Conservation (phyloP, 2,113 vertebrate genomes). For the Lucifuga dentata region DNA sequence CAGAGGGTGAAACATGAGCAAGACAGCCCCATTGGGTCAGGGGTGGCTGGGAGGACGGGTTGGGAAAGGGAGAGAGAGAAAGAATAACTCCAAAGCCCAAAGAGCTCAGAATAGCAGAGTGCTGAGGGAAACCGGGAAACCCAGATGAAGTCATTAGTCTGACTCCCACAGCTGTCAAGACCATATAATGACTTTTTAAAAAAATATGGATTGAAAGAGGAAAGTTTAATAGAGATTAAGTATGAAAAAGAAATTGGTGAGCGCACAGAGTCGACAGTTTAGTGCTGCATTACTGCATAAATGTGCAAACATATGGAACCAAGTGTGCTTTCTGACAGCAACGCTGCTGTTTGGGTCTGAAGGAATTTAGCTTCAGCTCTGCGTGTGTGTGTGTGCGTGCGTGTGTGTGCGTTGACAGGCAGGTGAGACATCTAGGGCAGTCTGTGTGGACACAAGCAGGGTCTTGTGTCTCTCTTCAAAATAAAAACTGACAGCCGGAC, state of each 20-base stretch:
- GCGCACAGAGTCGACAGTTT: background rate
- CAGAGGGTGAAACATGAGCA: constrained; percentile 59
- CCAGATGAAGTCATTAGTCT: constrained; percentile 67
- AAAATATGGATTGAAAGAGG: constrained; percentile 14
- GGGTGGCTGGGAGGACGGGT: constrained; percentile 20
- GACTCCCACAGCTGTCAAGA: constrained; percentile 63
- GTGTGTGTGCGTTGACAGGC: constrained; percentile 49
- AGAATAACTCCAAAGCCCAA: constrained; percentile 32
- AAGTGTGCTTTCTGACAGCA: background rate
- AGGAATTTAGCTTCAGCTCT: constrained; percentile 41
- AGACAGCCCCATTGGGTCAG: constrained; percentile 32
- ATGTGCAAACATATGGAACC: background rate
- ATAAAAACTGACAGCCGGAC: constrained; percentile 50
- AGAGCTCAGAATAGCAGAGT: constrained; percentile 52
- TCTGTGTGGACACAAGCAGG: constrained; percentile 55
- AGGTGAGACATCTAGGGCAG: constrained; percentile 72
- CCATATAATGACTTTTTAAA: constrained; percentile 9
- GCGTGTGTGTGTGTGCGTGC: constrained; percentile 5
- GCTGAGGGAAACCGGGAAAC: constrained; percentile 55
- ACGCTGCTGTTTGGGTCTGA: background rate
- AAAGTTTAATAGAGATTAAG: constrained; percentile 11
- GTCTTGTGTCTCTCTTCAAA: constrained; percentile 54
- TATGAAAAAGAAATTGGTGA: background rate
- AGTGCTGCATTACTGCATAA: background rate
- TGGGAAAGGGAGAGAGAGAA: constrained; percentile 9